Evolutionary conservation across 2,113 vertebrate species (phyloP).

Genomic region (Vombatus ursinus): DNA sequence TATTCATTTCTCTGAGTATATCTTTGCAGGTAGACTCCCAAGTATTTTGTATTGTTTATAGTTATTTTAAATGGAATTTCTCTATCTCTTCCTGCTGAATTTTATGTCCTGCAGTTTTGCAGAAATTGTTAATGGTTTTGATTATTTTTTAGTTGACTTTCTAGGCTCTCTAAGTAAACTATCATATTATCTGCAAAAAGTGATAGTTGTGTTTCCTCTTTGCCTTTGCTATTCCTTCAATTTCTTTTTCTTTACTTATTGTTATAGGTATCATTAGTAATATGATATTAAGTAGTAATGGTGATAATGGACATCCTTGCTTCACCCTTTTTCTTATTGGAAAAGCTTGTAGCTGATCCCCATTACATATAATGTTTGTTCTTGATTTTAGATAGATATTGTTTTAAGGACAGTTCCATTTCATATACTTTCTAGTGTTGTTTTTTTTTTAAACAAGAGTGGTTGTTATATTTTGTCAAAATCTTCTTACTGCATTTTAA

Average conservation of each 20-base stretch:
- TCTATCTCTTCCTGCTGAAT: no score
- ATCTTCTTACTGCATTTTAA: background rate
- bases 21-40: no score
- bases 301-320: background rate
- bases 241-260: background rate
- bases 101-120: no score
- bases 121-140: no score
- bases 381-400: background rate
- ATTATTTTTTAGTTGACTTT: no score
- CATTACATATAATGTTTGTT: background rate
- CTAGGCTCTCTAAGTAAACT: no score
- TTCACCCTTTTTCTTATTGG: background rate
- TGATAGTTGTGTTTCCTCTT: no score
- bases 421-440: background rate
- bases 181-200: no score
- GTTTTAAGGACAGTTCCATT: background rate
- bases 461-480: background rate
- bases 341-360: background rate
- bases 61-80: no score
- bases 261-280: background rate
- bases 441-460: background rate
- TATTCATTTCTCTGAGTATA: no score
- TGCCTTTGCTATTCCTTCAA: conserved; percentile 3
- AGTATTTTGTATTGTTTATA: no score
- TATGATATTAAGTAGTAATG: background rate